Conservation (phyloP, 2,888 invertebrate species). For the Gastrophysa polygoni region DNA sequence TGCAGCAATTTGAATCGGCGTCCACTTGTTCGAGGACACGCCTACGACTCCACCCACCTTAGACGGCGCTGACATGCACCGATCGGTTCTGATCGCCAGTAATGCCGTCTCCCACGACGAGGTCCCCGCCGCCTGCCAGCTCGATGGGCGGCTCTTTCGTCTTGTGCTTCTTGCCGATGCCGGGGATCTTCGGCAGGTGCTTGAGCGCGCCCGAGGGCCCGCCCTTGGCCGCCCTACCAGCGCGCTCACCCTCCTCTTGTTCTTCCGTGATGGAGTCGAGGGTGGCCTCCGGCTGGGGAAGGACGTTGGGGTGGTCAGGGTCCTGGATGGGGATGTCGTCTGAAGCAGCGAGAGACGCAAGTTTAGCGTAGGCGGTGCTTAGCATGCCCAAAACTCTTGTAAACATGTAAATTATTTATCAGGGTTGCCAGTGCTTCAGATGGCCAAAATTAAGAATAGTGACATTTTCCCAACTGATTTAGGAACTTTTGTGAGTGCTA, state of each 20-base stretch:
- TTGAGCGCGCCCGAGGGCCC: slow-evolving; percentile 62
- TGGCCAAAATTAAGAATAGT: too few relatives aligned
- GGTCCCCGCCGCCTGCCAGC: slow-evolving; percentile 38
- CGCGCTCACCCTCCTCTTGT: slow-evolving; percentile 61
- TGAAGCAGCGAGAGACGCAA: slow-evolving; percentile 55
- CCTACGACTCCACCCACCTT: too few relatives aligned
- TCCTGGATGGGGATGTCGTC: slow-evolving; percentile 90
- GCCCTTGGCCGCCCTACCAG: slow-evolving; percentile 57
- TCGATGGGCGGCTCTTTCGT: slow-evolving; percentile 48
- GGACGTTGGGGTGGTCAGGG: slow-evolving; percentile 60
- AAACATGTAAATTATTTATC: too few relatives aligned
- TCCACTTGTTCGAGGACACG: too few relatives aligned
- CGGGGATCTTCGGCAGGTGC: slow-evolving; percentile 67
- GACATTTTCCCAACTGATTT: too few relatives aligned
- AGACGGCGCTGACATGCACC: slow-evolving; percentile 55
- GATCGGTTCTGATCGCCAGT: slow-evolving; percentile 46
- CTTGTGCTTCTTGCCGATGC: slow-evolving; percentile 68
- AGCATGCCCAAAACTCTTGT: too few relatives aligned
- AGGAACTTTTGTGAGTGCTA: too few relatives aligned
- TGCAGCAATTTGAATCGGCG: background rate
- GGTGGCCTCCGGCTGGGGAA: slow-evolving; percentile 60
- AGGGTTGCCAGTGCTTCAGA: too few relatives aligned
- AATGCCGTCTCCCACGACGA: slow-evolving; percentile 32
- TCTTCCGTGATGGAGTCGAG: slow-evolving; percentile 75
- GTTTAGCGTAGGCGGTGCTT: background rate